A percentile compares a stretch with the other conserved stretches of the same genome.
Evolutionary conservation across 2,888 invertebrate genomes (phyloP).

Genomic region (Drosophila melanosoma): DNA sequence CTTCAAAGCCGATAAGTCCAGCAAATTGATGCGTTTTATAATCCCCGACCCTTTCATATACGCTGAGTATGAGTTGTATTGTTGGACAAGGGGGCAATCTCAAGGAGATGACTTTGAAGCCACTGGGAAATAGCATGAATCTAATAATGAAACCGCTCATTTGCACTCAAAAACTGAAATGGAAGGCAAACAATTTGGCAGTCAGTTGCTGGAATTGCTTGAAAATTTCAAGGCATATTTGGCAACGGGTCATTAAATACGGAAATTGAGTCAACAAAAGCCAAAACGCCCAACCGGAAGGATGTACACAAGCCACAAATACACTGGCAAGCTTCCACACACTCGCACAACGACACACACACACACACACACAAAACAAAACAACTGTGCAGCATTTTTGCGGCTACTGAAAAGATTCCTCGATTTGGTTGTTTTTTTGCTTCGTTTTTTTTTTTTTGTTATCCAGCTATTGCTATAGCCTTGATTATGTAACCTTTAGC

Average conservation of each 20-base stretch:
- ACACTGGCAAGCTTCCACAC: constrained; percentile 29
- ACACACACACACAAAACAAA: constrained; percentile 24
- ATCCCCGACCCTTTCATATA: constrained; percentile 24
- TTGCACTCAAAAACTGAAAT: constrained; percentile 25
- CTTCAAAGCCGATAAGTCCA: constrained; percentile 46
- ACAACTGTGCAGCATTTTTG: constrained; percentile 54
- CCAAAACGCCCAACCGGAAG: constrained; percentile 69
- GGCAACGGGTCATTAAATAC: constrained; percentile 81
- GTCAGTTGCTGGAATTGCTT: constrained; percentile 49
- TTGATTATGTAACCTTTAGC: constrained; percentile 67
- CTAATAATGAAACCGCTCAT: constrained; percentile 52
- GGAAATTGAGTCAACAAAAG: constrained; percentile 82
- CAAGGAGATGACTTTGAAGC: neutral
- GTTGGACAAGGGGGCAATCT: neutral
- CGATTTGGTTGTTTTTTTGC: constrained; percentile 32
- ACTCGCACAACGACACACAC: constrained; percentile 12
- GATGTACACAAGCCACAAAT: constrained; percentile 53
- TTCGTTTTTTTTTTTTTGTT: constrained; percentile 27
- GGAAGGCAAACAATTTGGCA: constrained; percentile 19
- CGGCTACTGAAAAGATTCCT: constrained; percentile 42
- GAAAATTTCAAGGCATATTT: constrained; percentile 72
- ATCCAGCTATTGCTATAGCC: constrained; percentile 35
- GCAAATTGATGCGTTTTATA: constrained; percentile 40
- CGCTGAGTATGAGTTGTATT: constrained; percentile 32
- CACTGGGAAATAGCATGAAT: constrained; percentile 7